Evolutionary conservation across 2,888 invertebrate species (phyloP).

Genomic region (Syrista parreyssii): DNA sequence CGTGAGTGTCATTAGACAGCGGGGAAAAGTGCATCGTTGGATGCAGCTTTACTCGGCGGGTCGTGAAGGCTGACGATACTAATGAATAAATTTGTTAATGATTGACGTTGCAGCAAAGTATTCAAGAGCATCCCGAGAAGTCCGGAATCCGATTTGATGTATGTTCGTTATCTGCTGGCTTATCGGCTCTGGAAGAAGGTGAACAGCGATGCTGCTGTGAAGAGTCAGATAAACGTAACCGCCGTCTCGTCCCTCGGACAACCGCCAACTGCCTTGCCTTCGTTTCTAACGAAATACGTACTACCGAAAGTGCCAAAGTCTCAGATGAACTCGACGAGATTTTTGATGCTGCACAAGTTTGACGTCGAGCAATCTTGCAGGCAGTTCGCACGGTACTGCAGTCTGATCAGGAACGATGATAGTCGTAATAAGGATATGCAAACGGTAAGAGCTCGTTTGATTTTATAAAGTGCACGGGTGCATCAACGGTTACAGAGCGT

Average conservation of each 20-base stretch:
- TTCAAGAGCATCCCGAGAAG: constrained; percentile 48
- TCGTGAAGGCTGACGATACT: neutral
- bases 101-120: constrained; percentile 52
- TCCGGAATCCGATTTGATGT: constrained; percentile 52
- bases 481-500: neutral
- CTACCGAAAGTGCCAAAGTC: constrained; percentile 56
- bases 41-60: neutral
- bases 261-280: constrained; percentile 47
- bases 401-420: neutral
- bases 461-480: neutral
- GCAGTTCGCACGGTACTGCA: constrained; percentile 51
- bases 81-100: neutral
- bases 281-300: constrained; percentile 48
- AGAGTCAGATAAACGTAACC: constrained; percentile 48
- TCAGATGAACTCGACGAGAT: constrained; percentile 45
- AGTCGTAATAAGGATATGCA: neutral
- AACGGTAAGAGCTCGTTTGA: neutral
- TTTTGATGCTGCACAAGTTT: constrained; percentile 52
- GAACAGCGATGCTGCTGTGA: constrained; percentile 48
- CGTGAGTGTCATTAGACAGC: constrained; percentile 47
- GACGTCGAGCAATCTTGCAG: constrained; percentile 53
- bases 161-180: constrained; percentile 57
- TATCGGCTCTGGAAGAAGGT: constrained; percentile 61
- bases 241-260: constrained; percentile 49
- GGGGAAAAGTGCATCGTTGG: neutral